Evolutionary conservation across 1,140 invertebrate genomes (phyloP).

Genomic region (Nasonia longicornis): DNA sequence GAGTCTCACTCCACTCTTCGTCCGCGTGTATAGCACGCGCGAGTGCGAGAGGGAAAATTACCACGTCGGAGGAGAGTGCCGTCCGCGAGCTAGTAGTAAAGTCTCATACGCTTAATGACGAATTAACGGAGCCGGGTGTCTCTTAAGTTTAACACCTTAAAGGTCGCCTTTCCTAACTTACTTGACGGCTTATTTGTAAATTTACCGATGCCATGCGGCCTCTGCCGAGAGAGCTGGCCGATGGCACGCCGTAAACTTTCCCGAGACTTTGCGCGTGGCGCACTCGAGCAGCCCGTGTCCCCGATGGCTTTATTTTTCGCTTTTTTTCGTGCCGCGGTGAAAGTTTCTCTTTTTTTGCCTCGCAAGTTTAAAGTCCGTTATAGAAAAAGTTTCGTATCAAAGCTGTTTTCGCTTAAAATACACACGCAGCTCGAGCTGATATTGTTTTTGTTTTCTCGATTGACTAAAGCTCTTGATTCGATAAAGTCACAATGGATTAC

Average conservation of each 20-base stretch:
- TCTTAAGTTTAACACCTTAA: constrained; percentile 29
- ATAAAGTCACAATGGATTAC: no score
- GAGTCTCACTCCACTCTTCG: background rate
- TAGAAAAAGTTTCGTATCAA: background rate
- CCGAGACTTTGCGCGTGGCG: background rate
- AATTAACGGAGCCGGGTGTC: constrained; percentile 41
- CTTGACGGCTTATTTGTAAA: constrained; percentile 39
- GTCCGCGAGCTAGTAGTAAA: constrained; percentile 29
- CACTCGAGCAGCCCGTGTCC: background rate
- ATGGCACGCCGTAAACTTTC: background rate
- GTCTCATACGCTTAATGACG: constrained; percentile 47
- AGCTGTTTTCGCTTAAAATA: background rate
- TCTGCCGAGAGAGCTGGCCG: background rate
- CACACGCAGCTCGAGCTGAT: no score
- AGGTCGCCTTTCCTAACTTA: constrained; percentile 20
- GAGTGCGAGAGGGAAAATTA: constrained; percentile 27
- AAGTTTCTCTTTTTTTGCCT: background rate
- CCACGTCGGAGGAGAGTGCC: background rate
- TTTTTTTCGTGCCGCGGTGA: background rate
- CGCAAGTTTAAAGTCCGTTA: background rate
- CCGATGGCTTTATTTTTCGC: background rate
- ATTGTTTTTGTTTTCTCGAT: background rate
- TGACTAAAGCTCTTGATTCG: background rate
- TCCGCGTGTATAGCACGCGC: background rate
- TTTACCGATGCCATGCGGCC: constrained; percentile 17